Base-by-base conservation (phyloP, 2,888 invertebrate species). In the Empis stercorea region DNA sequence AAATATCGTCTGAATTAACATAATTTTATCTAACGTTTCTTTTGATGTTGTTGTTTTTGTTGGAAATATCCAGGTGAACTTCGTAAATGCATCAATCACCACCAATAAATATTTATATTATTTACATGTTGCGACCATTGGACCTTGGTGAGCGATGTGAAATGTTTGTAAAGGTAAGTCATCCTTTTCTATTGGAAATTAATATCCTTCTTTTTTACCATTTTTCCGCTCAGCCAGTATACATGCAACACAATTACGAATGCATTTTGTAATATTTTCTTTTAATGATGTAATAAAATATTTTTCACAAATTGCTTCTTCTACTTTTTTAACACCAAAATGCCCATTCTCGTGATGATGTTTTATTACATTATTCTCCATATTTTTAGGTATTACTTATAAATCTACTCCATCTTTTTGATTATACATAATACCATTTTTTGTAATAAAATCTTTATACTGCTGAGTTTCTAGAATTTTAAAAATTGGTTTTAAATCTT, bases 101-200 rank as follows among this genome's bases (percentile, higher is more conserved):
- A 48, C 50, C 14, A 52, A 36, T n/a, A 49, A 32, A 32, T 50
- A 32, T 23, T 46, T 48, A 17, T 52, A 52, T 38, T 17, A 1
- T 15, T 48, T 51, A 13, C 48, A 7, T 27, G 50, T 44, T 7
- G 16, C 11, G 27, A 36, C 45, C 50, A 51, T 53, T 9, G 51
- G 52, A 20, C 48, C 46, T 10, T 49, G 47, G 13, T 49, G 53
- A 32, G 48, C 43, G 4, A 36, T 37, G 23, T 46, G 41, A 20
- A 39, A 46, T 4, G 46, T 46, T n/a, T 42, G 13, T 16, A 46
- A 16, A 20, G 48, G 44, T 40, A n/a, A 14, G 13, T 45, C 37
- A 9, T 11, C 16, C 15, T 45, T 45, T 13, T 16, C 15, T 17
- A 45, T 45, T 2, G 45, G 45, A 27, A 36, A 9, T 14, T 37